phyloP scores from a whole-genome alignment of 2,797 vertebrate genomes.

The Gymnothorax javanicus region DNA sequence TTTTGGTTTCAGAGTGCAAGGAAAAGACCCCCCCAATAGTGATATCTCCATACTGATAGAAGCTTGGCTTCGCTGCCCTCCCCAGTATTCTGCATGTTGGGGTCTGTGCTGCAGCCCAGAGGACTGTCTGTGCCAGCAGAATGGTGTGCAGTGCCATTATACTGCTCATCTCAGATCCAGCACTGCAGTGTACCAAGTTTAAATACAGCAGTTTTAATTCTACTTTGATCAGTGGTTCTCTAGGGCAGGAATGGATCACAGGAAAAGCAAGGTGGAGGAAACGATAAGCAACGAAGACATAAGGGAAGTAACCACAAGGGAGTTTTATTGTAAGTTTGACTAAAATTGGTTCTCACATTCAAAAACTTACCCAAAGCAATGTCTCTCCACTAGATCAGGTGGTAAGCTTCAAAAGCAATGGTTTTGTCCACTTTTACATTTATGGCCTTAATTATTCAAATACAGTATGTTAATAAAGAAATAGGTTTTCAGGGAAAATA shows the following conservation, averaged over 20 bases:
- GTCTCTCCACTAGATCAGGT: too few species aligned
- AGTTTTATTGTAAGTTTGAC: too few species aligned
- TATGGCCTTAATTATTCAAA: too few species aligned
- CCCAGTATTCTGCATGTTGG: constrained; percentile 41
- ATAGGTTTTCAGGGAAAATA: too few species aligned
- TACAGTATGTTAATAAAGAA: too few species aligned
- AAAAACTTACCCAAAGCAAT: too few species aligned
- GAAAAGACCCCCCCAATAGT: background rate
- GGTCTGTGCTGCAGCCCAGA: background rate
- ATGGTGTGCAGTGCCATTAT: constrained; percentile 27
- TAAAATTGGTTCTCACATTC: too few species aligned
- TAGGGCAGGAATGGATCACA: background rate
- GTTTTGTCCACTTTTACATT: too few species aligned
- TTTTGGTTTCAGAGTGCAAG: background rate
- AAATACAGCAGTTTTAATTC: background rate
- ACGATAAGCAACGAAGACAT: too few species aligned
- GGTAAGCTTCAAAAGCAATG: too few species aligned
- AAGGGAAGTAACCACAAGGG: too few species aligned
- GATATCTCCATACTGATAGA: constrained; percentile 27
- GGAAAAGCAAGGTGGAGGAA: background rate
- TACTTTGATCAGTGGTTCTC: background rate
- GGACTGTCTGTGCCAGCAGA: constrained; percentile 18
- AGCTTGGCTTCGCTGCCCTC: constrained; percentile 30
- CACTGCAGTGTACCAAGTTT: background rate
- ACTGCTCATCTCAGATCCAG: background rate